These are phyloP conservation scores for Typhlichthys eigenmanni DNA, from an alignment of 2,797 vertebrate species.

Conservation along the genomic window DNA sequence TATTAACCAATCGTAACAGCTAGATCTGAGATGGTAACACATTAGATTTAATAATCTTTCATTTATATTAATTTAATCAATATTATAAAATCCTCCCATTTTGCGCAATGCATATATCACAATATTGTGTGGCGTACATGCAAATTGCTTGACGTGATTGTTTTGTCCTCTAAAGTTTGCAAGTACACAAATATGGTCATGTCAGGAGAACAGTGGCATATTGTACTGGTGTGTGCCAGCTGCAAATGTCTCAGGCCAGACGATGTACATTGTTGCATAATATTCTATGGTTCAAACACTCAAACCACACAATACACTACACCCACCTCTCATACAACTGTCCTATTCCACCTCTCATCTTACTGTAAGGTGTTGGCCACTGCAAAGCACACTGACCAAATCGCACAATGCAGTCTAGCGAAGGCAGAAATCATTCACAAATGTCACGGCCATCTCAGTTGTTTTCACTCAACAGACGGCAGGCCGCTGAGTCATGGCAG, in stretches of 20 bases:
- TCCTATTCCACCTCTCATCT: not conserved
- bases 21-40: not conserved
- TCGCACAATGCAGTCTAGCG: not conserved
- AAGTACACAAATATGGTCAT: not conserved
- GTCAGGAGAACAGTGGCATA: conserved; percentile 6
- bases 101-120: too few species aligned
- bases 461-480: too few species aligned
- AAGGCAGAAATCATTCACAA: too few species aligned
- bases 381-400: not conserved
- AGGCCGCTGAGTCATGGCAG: too few species aligned
- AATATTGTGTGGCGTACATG: too few species aligned
- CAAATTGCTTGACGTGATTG: too few species aligned
- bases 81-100: too few species aligned
- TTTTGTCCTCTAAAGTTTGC: too few species aligned
- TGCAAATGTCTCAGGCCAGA: conserved; percentile 12
- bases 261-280: conserved; percentile 40
- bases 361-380: not conserved
- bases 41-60: not conserved
- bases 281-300: conserved; percentile 28
- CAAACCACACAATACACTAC: conserved; percentile 9
- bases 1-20: not conserved
- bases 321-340: not conserved
- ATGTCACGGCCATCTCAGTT: too few species aligned
- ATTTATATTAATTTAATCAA: too few species aligned
- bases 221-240: not conserved